Evolutionary conservation across 2,797 vertebrate species (phyloP).

Genomic region (Gallinago nigripennis): DNA sequence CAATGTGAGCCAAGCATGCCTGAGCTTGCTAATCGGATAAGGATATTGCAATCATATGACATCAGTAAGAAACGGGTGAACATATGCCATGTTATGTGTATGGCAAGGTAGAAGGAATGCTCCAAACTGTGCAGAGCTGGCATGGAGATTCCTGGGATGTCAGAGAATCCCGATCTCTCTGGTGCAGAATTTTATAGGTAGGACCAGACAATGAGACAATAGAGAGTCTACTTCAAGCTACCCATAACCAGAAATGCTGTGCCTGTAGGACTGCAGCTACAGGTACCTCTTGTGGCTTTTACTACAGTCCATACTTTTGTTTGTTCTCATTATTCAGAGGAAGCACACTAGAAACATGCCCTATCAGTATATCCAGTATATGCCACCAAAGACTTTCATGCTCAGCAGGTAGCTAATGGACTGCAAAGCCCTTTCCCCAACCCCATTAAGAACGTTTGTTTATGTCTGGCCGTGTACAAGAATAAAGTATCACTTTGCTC

Average conservation of each 20-base stretch:
- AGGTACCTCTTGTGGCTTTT: not conserved
- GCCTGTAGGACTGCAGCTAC: not conserved
- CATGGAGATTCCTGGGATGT: not conserved
- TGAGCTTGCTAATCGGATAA: conserved; percentile 47
- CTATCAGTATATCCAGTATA: not conserved
- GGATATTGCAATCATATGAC: conserved; percentile 23
- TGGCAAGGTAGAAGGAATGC: not conserved
- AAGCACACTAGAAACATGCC: not conserved
- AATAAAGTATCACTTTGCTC: not conserved
- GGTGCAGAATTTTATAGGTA: not conserved
- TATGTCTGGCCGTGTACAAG: not conserved
- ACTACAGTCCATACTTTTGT: not conserved
- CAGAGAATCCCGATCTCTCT: not conserved
- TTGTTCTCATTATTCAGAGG: not conserved
- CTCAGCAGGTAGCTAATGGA: not conserved
- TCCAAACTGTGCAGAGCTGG: not conserved
- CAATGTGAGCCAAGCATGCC: conserved; percentile 23
- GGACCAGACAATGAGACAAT: not conserved
- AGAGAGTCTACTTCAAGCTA: not conserved
- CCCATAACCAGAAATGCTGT: not conserved
- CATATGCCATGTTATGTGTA: not conserved
- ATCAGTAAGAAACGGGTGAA: not conserved
- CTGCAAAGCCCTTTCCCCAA: not conserved
- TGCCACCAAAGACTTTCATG: not conserved
- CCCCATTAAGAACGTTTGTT: not conserved